Conservation (phyloP, 35 echinoderm and acorn worm genomes). For the Stichopus chloronotus region DNA sequence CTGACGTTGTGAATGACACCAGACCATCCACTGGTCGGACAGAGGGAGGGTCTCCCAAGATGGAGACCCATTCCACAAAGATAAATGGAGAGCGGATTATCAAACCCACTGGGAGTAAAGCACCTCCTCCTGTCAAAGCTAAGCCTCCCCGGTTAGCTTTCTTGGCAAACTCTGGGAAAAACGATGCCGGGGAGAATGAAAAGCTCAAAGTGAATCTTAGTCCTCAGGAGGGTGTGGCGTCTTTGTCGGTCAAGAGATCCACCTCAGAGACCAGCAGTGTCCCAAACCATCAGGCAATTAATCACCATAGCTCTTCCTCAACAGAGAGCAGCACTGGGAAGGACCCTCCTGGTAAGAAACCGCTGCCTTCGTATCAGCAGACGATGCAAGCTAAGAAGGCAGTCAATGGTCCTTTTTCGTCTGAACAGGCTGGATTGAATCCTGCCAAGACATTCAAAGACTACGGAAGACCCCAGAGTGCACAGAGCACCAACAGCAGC, state of each 20-base stretch:
- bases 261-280: not conserved
- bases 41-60: not conserved
- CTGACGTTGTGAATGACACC: conserved; percentile 28
- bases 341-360: conserved; percentile 11
- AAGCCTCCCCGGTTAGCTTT: conserved; percentile 57
- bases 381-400: conserved; percentile 13
- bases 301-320: conserved; percentile 26
- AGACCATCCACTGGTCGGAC: not conserved
- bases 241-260: not conserved
- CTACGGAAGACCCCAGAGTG: conserved; percentile 64
- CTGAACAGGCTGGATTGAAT: not conserved
- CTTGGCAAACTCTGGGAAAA: not conserved
- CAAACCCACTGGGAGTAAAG: conserved; percentile 27
- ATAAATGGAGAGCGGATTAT: not conserved
- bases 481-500: conserved; percentile 83
- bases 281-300: not conserved
- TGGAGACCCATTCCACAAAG: conserved; percentile 13
- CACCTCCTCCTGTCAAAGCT: conserved; percentile 75
- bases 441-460: not conserved
- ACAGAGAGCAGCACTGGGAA: not conserved
- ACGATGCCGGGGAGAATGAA: not conserved
- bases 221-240: conserved; percentile 32
- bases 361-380: conserved; percentile 46
- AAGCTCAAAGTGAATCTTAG: conserved; percentile 6
- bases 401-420: not conserved